phyloP scores from a whole-genome alignment of 2,888 invertebrate species.

The Tiphia femorata region DNA sequence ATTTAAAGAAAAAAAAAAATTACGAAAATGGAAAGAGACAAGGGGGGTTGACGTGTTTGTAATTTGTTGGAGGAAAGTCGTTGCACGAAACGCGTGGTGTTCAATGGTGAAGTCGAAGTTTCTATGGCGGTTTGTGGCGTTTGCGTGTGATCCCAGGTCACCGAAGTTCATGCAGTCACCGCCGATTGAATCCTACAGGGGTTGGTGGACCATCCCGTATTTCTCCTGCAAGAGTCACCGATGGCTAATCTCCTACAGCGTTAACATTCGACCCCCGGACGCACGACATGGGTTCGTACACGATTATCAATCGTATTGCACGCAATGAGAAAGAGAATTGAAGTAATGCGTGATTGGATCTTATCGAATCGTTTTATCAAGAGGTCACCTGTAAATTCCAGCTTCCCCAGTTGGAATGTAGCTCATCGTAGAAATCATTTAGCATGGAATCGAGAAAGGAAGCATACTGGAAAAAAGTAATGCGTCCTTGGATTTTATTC shows the following conservation, averaged over 20 bases:
- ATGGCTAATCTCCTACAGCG: conserved; percentile 90
- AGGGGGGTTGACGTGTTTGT: neutral
- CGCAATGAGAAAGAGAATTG: too few relatives aligned
- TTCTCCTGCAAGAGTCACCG: conserved; percentile 83
- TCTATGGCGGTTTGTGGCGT: conserved; percentile 55
- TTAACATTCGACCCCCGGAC: conserved; percentile 64
- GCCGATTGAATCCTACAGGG: conserved; percentile 75
- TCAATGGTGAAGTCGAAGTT: conserved; percentile 43
- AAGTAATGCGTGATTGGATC: too few relatives aligned
- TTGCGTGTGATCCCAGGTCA: conserved; percentile 67
- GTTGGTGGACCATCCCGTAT: conserved; percentile 93
- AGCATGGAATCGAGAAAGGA: too few relatives aligned
- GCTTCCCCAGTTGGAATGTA: too few relatives aligned
- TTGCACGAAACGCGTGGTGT: conserved; percentile 46
- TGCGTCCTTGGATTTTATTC: too few relatives aligned
- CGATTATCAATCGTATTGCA: too few relatives aligned
- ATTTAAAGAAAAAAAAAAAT: too few relatives aligned
- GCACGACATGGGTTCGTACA: conserved; percentile 52
- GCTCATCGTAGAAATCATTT: too few relatives aligned
- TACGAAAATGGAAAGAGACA: neutral
- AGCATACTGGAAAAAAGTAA: too few relatives aligned
- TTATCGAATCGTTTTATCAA: too few relatives aligned
- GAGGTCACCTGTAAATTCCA: too few relatives aligned
- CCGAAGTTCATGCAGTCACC: conserved; percentile 79
- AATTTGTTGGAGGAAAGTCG: conserved; percentile 22